These are phyloP conservation scores for Macrotus californicus DNA, from an alignment of 2,113 vertebrate genomes.

Conservation along the genomic window DNA sequence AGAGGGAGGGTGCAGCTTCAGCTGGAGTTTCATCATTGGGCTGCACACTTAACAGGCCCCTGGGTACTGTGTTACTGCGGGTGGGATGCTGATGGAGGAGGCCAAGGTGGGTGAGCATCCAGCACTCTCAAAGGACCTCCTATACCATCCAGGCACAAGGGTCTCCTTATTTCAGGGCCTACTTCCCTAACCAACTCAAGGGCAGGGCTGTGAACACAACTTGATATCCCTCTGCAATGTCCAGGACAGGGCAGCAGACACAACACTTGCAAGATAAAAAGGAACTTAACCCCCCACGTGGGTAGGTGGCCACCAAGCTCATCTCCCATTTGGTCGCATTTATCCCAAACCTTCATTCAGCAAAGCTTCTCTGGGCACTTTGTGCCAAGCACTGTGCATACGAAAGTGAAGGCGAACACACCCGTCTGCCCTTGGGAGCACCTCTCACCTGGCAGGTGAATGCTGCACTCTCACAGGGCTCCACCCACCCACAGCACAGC, in stretches of 20 bases:
- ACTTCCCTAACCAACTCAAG: neutral
- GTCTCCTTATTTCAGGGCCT: neutral
- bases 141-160: neutral
- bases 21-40: neutral
- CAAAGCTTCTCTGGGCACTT: neutral
- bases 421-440: neutral
- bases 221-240: neutral
- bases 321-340: neutral
- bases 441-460: neutral
- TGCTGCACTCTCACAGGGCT: neutral
- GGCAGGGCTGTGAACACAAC: neutral
- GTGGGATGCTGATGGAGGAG: neutral
- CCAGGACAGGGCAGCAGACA: neutral
- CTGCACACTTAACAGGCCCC: slow-evolving; percentile 12
- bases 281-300: neutral
- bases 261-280: neutral
- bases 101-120: neutral
- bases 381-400: neutral
- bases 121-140: neutral
- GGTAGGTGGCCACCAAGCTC: neutral
- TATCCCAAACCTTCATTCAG: slow-evolving; percentile 10
- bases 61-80: neutral
- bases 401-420: neutral
- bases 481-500: neutral
- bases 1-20: fast-evolving